Evolutionary conservation across 2,888 invertebrate species (phyloP).

Genomic region (Agrotis clavis): DNA sequence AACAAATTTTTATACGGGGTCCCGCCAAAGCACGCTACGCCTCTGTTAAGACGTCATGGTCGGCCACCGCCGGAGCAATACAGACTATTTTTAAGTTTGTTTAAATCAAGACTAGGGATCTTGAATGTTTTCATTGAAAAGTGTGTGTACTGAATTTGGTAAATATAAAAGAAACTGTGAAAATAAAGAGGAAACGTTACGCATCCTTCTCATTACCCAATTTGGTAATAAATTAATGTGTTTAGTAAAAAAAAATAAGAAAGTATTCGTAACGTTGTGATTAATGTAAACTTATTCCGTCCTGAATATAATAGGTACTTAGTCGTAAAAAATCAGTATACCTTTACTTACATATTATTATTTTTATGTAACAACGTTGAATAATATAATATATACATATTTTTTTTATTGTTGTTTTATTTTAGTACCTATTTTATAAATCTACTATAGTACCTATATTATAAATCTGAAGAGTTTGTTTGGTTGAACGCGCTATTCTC

Average conservation of each 20-base stretch:
- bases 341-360: slow-evolving; percentile 56
- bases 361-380: slow-evolving; percentile 58
- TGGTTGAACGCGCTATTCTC: no score
- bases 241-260: slow-evolving; percentile 17
- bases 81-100: not conserved
- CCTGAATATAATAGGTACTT: slow-evolving; percentile 57
- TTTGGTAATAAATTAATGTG: slow-evolving; percentile 22
- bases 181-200: slow-evolving; percentile 14
- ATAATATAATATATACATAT: slow-evolving; percentile 62
- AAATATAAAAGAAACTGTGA: slow-evolving; percentile 4
- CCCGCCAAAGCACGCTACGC: no score
- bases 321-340: slow-evolving; percentile 42
- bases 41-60: no score
- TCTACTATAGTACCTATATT: not conserved
- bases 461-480: no score
- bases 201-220: slow-evolving; percentile 14
- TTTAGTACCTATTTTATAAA: slow-evolving; percentile 33
- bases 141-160: slow-evolving; percentile 6
- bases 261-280: slow-evolving; percentile 66
- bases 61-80: not conserved
- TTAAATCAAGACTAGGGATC: not conserved
- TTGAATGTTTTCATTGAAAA: not conserved
- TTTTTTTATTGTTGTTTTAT: slow-evolving; percentile 31
- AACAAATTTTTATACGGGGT: no score
- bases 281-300: slow-evolving; percentile 66